Evolutionary conservation across 2,113 vertebrate species (phyloP).

Genomic region (Labrus mixtus): DNA sequence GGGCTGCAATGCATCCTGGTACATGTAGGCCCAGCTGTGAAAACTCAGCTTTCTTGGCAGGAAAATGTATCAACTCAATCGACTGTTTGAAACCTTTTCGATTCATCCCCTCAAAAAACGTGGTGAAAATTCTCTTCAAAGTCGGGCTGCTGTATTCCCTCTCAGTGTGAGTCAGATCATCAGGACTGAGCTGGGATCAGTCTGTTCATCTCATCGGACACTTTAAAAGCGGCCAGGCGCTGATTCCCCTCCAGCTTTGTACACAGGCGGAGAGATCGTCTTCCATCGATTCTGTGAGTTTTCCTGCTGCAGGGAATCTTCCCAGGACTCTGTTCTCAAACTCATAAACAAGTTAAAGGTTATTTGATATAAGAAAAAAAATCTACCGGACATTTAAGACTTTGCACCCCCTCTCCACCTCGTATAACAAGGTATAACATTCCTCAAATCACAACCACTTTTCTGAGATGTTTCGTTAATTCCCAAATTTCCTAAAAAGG

Average conservation of each 20-base stretch:
- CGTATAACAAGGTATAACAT: too few relatives aligned
- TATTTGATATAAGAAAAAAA: background rate
- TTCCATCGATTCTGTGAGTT: constrained; percentile 8
- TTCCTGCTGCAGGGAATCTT: background rate
- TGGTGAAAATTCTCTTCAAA: background rate
- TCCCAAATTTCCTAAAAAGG: constrained; percentile 33
- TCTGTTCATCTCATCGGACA: constrained; percentile 3
- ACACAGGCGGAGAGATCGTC: constrained; percentile 10
- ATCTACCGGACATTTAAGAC: background rate
- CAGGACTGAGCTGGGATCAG: constrained; percentile 27
- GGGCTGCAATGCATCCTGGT: too few relatives aligned
- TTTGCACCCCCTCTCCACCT: too few relatives aligned
- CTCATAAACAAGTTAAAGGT: background rate
- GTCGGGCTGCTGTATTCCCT: background rate
- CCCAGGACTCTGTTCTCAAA: background rate
- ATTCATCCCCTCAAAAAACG: background rate
- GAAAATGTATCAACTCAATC: too few relatives aligned
- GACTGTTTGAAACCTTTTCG: too few relatives aligned
- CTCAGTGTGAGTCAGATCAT: constrained; percentile 19
- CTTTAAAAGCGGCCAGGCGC: background rate
- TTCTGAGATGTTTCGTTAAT: background rate
- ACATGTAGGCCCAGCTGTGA: too few relatives aligned
- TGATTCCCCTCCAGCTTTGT: constrained; percentile 46
- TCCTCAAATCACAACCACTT: background rate
- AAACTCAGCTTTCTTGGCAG: too few relatives aligned